These are phyloP conservation scores for Lycia hirtaria DNA, from an alignment of 2,888 invertebrate species.

Conservation along the genomic window DNA sequence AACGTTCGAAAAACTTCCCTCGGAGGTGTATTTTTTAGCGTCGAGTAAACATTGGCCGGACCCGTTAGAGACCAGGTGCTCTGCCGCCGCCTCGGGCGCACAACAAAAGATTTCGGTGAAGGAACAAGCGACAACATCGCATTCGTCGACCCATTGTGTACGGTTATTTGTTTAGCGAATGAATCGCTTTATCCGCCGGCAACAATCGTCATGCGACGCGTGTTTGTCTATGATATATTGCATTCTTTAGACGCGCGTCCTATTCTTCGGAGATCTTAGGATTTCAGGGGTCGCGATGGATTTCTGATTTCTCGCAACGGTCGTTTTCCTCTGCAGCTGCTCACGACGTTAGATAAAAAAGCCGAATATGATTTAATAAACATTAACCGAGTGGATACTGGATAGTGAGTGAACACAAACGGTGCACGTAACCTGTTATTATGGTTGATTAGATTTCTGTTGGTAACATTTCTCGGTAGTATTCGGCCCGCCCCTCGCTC, in stretches of 20 bases:
- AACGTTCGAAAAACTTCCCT: slow-evolving; percentile 71
- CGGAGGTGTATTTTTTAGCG: slow-evolving; percentile 72
- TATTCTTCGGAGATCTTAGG: slow-evolving; percentile 54
- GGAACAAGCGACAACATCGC: slow-evolving; percentile 67
- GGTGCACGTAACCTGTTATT: slow-evolving; percentile 83
- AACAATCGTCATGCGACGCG: slow-evolving; percentile 59
- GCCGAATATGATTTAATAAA: slow-evolving; percentile 82
- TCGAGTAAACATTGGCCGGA: slow-evolving; percentile 72
- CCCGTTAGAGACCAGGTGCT: slow-evolving; percentile 77
- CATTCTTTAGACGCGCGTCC: slow-evolving; percentile 62
- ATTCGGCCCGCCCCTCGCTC: slow-evolving; percentile 83
- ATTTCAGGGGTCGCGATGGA: slow-evolving; percentile 52
- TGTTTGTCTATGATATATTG: slow-evolving; percentile 78
- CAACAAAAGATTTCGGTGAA: slow-evolving; percentile 82
- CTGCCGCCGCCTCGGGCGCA: slow-evolving; percentile 64
- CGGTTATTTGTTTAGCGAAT: slow-evolving; percentile 70
- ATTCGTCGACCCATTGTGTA: slow-evolving; percentile 68
- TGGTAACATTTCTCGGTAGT: slow-evolving; percentile 85
- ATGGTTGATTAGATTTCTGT: slow-evolving; percentile 85
- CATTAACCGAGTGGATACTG: slow-evolving; percentile 76
- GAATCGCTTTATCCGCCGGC: slow-evolving; percentile 68
- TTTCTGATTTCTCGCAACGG: slow-evolving; percentile 52
- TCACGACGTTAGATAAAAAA: slow-evolving; percentile 67
- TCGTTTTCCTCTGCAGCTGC: slow-evolving; percentile 66
- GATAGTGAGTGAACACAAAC: slow-evolving; percentile 81